Conservation (phyloP, 2,888 invertebrate genomes). For the Synergus umbraculus region DNA sequence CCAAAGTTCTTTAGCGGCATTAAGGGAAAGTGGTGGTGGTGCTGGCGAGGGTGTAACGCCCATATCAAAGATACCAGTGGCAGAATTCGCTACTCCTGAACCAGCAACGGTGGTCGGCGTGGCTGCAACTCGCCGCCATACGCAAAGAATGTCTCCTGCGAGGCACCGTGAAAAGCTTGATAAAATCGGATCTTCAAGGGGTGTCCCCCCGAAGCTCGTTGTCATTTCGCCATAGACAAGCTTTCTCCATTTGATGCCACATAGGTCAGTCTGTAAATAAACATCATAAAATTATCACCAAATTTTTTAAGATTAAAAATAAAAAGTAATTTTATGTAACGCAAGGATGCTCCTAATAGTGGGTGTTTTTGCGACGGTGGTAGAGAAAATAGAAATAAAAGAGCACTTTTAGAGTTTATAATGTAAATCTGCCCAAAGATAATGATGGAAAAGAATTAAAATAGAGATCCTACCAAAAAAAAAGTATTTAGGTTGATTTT, state of each 20-base stretch:
- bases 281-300: constrained; percentile 40
- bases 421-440: too few species aligned
- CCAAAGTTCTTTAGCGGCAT: constrained; percentile 98
- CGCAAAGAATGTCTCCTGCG: constrained; percentile 96
- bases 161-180: constrained; percentile 94
- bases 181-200: constrained; percentile 93
- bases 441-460: too few species aligned
- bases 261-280: constrained; percentile 93
- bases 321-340: too few species aligned
- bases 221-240: constrained; percentile 88
- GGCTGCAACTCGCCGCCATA: constrained; percentile 94
- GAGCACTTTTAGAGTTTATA: too few species aligned
- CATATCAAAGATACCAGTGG: constrained; percentile 77
- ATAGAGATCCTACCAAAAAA: too few species aligned
- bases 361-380: too few species aligned
- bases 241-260: constrained; percentile 99
- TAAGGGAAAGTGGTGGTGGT: constrained; percentile 88
- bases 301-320: too few species aligned
- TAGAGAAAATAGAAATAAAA: too few species aligned
- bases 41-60: constrained; percentile 80
- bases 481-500: too few species aligned
- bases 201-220: constrained; percentile 79
- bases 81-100: constrained; percentile 69
- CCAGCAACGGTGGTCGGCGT: constrained; percentile 77
- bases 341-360: too few species aligned